Percentiles rank a stretch among this genome's conserved stretches.
Conservation (phyloP, 2,797 vertebrate species). For the Paratrypauchen microcephalus region DNA sequence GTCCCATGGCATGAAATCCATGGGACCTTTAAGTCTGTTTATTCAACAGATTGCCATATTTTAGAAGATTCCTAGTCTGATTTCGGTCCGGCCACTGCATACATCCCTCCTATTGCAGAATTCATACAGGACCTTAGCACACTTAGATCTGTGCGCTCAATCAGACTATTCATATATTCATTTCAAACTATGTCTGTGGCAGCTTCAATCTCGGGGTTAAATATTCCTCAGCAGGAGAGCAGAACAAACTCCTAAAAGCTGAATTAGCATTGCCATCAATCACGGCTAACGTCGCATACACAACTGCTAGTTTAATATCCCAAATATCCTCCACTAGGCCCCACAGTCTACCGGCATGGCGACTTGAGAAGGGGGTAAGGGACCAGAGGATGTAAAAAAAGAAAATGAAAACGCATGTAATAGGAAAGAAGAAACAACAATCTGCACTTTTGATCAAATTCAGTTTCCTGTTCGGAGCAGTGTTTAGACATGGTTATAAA, state of each 20-base stretch:
- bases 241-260: constrained; percentile 69
- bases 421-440: constrained; percentile 58
- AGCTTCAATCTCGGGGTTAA: constrained; percentile 62
- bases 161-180: background rate
- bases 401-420: constrained; percentile 58
- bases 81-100: no score
- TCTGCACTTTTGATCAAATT: constrained; percentile 59
- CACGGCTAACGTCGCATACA: constrained; percentile 48
- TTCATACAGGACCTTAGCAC: no score
- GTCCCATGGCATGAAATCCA: no score
- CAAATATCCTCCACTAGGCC: constrained; percentile 57
- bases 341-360: constrained; percentile 65
- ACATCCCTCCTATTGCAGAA: no score
- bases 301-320: constrained; percentile 63
- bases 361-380: constrained; percentile 52
- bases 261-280: constrained; percentile 77
- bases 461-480: constrained; percentile 52
- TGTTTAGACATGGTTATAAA: constrained; percentile 33
- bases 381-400: constrained; percentile 32
- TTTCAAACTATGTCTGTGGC: constrained; percentile 13
- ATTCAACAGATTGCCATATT: no score
- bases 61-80: no score
- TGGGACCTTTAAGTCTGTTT: no score
- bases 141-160: background rate
- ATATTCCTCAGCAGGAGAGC: constrained; percentile 56